These are phyloP conservation scores for Pygoscelis antarcticus DNA, from an alignment of 2,113 vertebrate genomes.

Conservation along the genomic window DNA sequence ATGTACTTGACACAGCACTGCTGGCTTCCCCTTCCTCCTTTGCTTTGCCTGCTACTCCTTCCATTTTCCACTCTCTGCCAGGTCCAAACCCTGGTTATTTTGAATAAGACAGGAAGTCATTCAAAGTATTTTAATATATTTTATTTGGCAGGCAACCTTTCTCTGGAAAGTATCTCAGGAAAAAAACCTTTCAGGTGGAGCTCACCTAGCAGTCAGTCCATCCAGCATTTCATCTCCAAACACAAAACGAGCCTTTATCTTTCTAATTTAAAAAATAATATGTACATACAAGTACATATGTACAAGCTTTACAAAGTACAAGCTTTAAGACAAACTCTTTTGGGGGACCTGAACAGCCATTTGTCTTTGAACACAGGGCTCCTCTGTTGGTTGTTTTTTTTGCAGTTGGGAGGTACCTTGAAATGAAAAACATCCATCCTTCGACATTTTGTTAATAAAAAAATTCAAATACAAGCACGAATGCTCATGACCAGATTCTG, in stretches of 20 bases:
- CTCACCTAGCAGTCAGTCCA: background rate
- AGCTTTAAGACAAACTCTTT: background rate
- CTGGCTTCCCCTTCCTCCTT: background rate
- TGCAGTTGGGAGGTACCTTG: background rate
- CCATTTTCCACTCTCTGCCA: background rate
- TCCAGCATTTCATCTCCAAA: background rate
- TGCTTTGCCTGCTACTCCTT: background rate
- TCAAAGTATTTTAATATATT: background rate
- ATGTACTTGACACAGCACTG: background rate
- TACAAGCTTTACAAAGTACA: background rate
- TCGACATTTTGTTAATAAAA: conserved; percentile 17
- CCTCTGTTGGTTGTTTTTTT: background rate
- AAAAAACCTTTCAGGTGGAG: background rate
- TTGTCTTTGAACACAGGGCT: background rate
- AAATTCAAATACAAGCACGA: background rate
- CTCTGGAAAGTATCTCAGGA: background rate
- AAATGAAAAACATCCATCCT: conserved; percentile 36
- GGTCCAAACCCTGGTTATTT: background rate
- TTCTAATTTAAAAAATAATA: background rate
- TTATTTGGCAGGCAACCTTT: background rate
- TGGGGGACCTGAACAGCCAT: background rate
- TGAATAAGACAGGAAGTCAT: background rate
- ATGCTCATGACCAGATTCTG: background rate
- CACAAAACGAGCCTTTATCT: background rate
- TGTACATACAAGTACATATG: background rate